Percentiles rank a stretch among this genome's conserved stretches.
phyloP scores from a whole-genome alignment of 2,797 vertebrate species.

The Anguilla megastoma region DNA sequence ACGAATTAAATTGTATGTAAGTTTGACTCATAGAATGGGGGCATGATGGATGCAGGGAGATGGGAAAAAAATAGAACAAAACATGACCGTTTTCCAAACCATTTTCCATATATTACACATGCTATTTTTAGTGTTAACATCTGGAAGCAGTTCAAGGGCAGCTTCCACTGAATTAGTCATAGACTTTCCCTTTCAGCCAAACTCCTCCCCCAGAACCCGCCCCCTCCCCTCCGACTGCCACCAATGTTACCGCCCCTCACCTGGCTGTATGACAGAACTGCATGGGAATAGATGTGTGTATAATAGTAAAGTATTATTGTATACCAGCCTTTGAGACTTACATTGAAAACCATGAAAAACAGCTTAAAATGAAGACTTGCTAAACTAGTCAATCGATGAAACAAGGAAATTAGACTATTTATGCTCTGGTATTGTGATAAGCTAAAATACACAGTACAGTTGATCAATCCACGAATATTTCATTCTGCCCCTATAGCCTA shows the following conservation, averaged over 20 bases:
- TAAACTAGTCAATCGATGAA: neutral
- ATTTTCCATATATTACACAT: neutral
- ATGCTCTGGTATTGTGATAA: conserved; percentile 38
- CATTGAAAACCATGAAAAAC: neutral
- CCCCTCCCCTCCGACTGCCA: conserved; percentile 25
- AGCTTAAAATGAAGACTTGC: neutral
- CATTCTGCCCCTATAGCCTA: neutral
- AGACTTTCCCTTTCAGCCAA: neutral
- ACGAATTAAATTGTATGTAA: neutral
- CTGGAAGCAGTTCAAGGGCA: conserved; percentile 40
- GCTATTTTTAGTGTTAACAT: conserved; percentile 10
- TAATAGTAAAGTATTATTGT: neutral
- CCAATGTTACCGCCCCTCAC: conserved; percentile 27
- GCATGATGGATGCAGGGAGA: neutral
- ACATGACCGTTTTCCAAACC: neutral
- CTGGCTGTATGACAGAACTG: conserved; percentile 44
- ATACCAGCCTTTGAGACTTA: neutral
- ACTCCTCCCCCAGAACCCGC: neutral
- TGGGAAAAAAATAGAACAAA: neutral
- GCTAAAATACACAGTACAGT: conserved; percentile 58
- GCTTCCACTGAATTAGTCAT: neutral
- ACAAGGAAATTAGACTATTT: neutral
- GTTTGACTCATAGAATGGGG: neutral
- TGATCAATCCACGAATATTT: conserved; percentile 51
- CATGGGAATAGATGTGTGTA: neutral